These are phyloP conservation scores for Orthosia cruda DNA, from an alignment of 2,888 invertebrate species.

Conservation along the genomic window DNA sequence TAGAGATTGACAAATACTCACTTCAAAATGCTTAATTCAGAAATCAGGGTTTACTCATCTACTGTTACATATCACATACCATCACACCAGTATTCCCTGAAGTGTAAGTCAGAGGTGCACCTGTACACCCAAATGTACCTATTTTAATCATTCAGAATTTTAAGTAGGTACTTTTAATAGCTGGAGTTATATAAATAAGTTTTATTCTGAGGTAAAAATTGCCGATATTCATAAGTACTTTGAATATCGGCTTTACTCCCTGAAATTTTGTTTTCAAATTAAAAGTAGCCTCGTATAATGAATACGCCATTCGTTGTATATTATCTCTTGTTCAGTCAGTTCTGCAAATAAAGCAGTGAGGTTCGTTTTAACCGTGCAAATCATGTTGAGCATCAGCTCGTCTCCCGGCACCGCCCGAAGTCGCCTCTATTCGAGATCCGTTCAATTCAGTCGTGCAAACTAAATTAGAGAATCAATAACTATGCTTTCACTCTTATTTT, in stretches of 20 bases:
- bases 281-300: background rate
- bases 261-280: background rate
- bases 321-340: background rate
- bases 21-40: too few relatives aligned
- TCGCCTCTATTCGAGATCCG: slow-evolving; percentile 56
- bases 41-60: too few relatives aligned
- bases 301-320: background rate
- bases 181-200: too few relatives aligned
- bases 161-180: too few relatives aligned
- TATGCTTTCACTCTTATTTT: slow-evolving; percentile 54
- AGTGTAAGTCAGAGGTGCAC: too few relatives aligned
- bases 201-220: too few relatives aligned
- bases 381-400: slow-evolving; percentile 26
- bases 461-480: slow-evolving; percentile 66
- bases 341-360: slow-evolving; percentile 13
- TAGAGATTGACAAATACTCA: too few relatives aligned
- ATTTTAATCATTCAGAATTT: too few relatives aligned
- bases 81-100: too few relatives aligned
- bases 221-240: background rate
- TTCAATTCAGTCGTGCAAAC: slow-evolving; percentile 53
- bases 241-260: too few relatives aligned
- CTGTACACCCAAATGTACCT: too few relatives aligned
- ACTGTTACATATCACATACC: too few relatives aligned
- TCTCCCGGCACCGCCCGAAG: background rate
- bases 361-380: slow-evolving; percentile 42